phyloP scores from a whole-genome alignment of 1,140 invertebrate genomes.

The Caerostris darwini region DNA sequence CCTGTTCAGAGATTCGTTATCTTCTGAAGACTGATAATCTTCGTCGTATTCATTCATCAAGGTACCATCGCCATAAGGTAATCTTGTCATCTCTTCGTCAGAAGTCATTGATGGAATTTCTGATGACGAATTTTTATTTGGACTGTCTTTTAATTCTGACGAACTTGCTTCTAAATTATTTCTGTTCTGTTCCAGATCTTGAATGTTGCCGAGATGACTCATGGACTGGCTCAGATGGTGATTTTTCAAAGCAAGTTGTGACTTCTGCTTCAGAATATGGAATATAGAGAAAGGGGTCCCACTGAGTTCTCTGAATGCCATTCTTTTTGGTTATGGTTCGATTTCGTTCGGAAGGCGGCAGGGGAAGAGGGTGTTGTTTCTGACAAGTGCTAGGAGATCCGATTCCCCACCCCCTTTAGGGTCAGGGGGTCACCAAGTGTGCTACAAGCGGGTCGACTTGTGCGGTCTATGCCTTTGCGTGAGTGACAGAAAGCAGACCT shows the following conservation, averaged over 20 bases:
- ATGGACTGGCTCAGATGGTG: not conserved
- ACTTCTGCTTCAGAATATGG: constrained; percentile 70
- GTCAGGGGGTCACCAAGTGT: constrained; percentile 47
- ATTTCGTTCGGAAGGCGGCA: constrained; percentile 42
- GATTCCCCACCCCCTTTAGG: constrained; percentile 1
- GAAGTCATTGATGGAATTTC: not conserved
- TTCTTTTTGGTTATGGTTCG: constrained; percentile 45
- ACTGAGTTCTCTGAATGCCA: constrained; percentile 68
- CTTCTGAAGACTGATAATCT: constrained; percentile 57
- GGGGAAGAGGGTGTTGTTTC: constrained; percentile 51
- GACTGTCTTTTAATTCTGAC: too few species aligned
- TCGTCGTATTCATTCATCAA: constrained; percentile 35
- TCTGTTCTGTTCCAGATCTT: not conserved
- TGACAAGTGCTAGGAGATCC: constrained; percentile 19
- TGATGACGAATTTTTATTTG: not conserved
- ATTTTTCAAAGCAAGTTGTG: constrained; percentile 59
- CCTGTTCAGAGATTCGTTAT: constrained; percentile 50
- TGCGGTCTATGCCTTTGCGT: constrained; percentile 66
- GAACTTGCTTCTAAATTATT: not conserved
- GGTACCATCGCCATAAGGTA: not conserved
- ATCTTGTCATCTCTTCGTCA: not conserved
- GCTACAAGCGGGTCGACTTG: constrained; percentile 74
- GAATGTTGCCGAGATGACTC: not conserved
- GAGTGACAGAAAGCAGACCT: constrained; percentile 70
- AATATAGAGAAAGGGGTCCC: constrained; percentile 73